Conservation (phyloP, 2,888 invertebrate genomes). For the Orthonevra nobilis region DNA sequence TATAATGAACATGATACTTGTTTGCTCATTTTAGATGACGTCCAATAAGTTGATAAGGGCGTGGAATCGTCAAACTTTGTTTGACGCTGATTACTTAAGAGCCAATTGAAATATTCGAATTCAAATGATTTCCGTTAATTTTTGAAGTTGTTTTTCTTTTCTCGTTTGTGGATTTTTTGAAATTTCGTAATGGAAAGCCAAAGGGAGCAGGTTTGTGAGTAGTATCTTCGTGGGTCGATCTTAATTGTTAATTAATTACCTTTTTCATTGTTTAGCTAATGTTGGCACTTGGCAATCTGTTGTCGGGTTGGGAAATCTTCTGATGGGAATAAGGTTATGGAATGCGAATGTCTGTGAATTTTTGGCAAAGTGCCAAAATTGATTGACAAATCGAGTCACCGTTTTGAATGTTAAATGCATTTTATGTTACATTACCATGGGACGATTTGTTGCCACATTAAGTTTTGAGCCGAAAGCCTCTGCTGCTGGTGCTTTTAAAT, state of each 20-base stretch:
- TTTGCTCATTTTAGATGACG: too few relatives aligned
- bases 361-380: conserved; percentile 63
- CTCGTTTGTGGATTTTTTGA: neutral
- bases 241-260: conserved; percentile 62
- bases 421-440: too few relatives aligned
- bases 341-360: conserved; percentile 58
- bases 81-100: conserved; percentile 27
- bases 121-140: neutral
- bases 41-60: too few relatives aligned
- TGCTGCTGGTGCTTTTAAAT: too few relatives aligned
- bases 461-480: too few relatives aligned
- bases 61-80: neutral
- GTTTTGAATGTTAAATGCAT: too few relatives aligned
- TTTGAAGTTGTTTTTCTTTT: neutral
- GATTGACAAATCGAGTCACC: conserved; percentile 61
- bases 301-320: conserved; percentile 55
- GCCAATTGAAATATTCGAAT: conserved; percentile 1
- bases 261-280: conserved; percentile 51
- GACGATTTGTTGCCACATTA: too few relatives aligned
- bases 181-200: conserved; percentile 23
- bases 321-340: conserved; percentile 59
- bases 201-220: neutral
- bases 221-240: conserved; percentile 18
- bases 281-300: conserved; percentile 45
- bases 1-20: neutral